Base-by-base conservation (phyloP, 2,888 invertebrate species). In the Theodoxus fluviatilis region DNA sequence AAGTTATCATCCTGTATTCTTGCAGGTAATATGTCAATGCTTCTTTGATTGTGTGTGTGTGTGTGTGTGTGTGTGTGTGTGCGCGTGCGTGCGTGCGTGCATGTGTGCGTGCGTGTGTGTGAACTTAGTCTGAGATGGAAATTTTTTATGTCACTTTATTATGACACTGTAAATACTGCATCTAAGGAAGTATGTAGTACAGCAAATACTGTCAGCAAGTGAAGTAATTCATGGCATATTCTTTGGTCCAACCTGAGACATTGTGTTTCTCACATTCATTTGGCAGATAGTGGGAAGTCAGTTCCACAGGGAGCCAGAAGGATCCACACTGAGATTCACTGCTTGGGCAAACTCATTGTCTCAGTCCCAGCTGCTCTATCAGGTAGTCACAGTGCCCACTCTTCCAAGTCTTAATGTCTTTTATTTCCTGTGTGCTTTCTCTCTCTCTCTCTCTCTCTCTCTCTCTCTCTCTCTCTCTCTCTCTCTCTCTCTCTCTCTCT, bases 311-410 rank as follows among this genome's bases (percentile, higher is more conserved):
- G 83, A 87, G 25, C 92, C 93, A 0, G 85, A 82, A 35, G 89
- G 89, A 74, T 92, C 93, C 0, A 93, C 92, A 0, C 84, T 81
- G 64, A 89, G 93, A 47, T 93, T 92, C 84, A 91, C 92, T 3
- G 87, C 88, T 37, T 94, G 94, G 94, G 93, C 93, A 0, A 94
- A 94, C 86, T 89, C 86, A 70, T 85, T 94, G 63, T 87, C 87
- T 0, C 81, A 87, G 12, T 83, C 88, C 25, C 90, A 93, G 82
- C 87, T 94, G 1, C 75, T 79, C 40, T 78, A 79, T 4, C 88
- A 88, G 79, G 87, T 86, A 69, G n/a, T 33, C 3, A 3, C 7
- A n/a, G 31, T 61, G 18, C 18, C 38, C 15, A 1, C n/a, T 18
- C 9, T 25, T n/a, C 33, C 15, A 18, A n/a, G 6, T 18, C 37